Evolutionary conservation across 2,113 vertebrate species (phyloP), one percentile per base, ranked within the genome.

Genomic region (Erythrocercus mccallii): DNA sequence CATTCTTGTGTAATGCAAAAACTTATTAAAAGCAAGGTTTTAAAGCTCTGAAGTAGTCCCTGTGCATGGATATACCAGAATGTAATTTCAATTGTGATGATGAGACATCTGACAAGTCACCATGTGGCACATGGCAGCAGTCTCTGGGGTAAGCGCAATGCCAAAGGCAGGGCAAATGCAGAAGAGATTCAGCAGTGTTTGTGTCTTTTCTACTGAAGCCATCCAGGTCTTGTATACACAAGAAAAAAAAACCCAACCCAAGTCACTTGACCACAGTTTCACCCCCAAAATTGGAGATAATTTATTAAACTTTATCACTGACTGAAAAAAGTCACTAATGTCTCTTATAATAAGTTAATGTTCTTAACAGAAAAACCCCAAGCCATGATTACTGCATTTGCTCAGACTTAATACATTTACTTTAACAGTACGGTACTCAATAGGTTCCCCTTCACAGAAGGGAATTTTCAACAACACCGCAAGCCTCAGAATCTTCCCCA

Each of bases 361-460:
- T 95, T 96, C 95, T 97, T 85, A 97, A 96, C 58, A 94, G 97
- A 97, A 98, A 96, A 88, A 81, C 81, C 95, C 96, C 50, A 85
- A 95, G 97, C 97, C 92, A 84, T 96, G 94, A 91, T 95, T 97
- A 92, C 96, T 96, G 96, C 94, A 81, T 60, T 70, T 95, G 92
- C 87, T 96, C 89, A 96, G 95, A 96, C 93, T 95, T 69, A 86
- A 92, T 93, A 97, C 92, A 88, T 92, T 97, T 97, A 95, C 94
- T 95, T 96, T 90, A 94, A 93, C 25, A 64, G 96, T 97, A 98
- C 3, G 81, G 93, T 95, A 94, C 94, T 96, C 85, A 60, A 33
- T 88, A 96, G 37, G 81, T 97, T 97, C 97, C 97, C 98, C 98
- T 98, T 98, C 98, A 98, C 87, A 96, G 98, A 98, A 98, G 98